Base-by-base conservation (phyloP, 2,888 invertebrate species). In the Plusia festucae region DNA sequence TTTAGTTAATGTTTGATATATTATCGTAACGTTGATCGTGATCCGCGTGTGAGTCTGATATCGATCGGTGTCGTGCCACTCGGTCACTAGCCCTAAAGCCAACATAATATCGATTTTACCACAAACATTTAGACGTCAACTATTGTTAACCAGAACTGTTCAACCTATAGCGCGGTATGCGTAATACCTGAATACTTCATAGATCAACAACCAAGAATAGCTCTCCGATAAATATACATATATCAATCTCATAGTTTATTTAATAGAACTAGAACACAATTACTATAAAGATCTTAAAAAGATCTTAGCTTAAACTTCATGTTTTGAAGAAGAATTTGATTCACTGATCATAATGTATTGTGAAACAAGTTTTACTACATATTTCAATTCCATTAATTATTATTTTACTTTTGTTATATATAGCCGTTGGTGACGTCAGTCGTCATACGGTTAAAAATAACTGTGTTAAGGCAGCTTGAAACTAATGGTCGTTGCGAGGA, bases 61-160 rank as follows among this genome's bases (percentile, higher is more conserved):
- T 86, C 86, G 84, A 80, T 73, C 79, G 71, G 44, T 80, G 75
- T 64, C 82, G 81, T 83, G 85, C 81, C 79, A 83, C 74, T 84
- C 88, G 87, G 88, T 84, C 88, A 84, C 87, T 86, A 84, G 85
- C 86, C 86, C 78, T 82, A 80, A 79, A 70, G 73, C 79, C 70
- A 76, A 69, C 70, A 64, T 89, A 40, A n/a, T 40, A 91, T 91
- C 84, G 91, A 91, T 90, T 88, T 83, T 81, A 76, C 86, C 82
- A 79, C 80, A 79, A 83, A 76, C 82, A 78, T 83, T 83, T 71
- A 76, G 76, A 82, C 78, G 70, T 73, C 52, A 46, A 70, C 75
- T 57, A 76, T 79, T 83, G 79, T 81, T 76, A 78, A 65, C 58
- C 53, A 68, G 61, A 8, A 46, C 58, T 57, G 46, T 74, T 68